These are phyloP conservation scores for Neosalanx taihuensis DNA, from an alignment of 2,797 vertebrate species.

Conservation along the genomic window DNA sequence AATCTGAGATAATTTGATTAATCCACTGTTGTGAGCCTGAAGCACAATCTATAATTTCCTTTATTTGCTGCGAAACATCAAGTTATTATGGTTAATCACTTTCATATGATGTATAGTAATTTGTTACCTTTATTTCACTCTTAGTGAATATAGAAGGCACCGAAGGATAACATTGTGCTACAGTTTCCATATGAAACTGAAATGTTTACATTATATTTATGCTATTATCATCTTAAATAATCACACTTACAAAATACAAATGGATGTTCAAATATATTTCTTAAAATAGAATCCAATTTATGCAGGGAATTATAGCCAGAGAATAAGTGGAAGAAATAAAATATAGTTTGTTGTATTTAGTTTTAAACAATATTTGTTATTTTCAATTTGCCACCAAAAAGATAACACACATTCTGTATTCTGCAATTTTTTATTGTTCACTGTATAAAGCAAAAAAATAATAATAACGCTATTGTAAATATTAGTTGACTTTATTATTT, in stretches of 20 bases:
- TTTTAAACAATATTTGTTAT: slow-evolving; percentile 60
- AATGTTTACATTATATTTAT: slow-evolving; percentile 1
- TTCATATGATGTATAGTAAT: slow-evolving; percentile 45
- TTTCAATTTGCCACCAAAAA: slow-evolving; percentile 52
- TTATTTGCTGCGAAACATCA: not conserved
- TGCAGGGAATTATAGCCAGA: slow-evolving; percentile 38
- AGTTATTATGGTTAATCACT: slow-evolving; percentile 14
- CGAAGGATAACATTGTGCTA: not conserved
- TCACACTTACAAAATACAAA: not conserved
- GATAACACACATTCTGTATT: not conserved
- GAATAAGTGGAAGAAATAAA: slow-evolving; percentile 20
- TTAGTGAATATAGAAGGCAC: slow-evolving; percentile 15
- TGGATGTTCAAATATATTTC: not conserved
- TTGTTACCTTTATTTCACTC: slow-evolving; percentile 45
- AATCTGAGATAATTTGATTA: not conserved
- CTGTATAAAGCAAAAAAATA: slow-evolving; percentile 50
- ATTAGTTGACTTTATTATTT: slow-evolving; percentile 57
- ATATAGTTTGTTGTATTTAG: slow-evolving; percentile 48
- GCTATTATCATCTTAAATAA: not conserved
- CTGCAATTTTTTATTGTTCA: slow-evolving; percentile 19
- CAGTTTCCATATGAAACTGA: not conserved
- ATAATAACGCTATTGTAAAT: slow-evolving; percentile 56
- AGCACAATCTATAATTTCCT: not conserved
- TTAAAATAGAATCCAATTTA: not conserved
- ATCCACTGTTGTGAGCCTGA: not conserved